Percentiles rank a stretch among this genome's conserved stretches.
Conservation (phyloP, 92 coral and sea anemone genomes). For the Parazoanthus darwini region DNA sequence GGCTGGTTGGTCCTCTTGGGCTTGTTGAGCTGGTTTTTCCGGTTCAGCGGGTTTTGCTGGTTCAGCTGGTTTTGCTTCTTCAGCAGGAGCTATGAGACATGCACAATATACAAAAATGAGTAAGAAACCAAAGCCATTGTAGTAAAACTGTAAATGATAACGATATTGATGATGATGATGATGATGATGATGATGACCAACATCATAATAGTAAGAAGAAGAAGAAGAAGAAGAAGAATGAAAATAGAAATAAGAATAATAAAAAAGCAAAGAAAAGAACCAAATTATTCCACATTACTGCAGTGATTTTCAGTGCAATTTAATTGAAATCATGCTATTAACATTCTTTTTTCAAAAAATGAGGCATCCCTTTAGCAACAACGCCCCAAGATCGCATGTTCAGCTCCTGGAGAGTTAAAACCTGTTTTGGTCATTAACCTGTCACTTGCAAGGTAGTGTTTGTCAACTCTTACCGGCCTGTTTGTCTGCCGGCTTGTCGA, state of each 20-base stretch:
- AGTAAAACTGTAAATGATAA: background rate
- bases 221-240: too few species aligned
- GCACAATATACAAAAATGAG: background rate
- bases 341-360: background rate
- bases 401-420: background rate
- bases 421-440: background rate
- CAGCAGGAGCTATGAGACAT: background rate
- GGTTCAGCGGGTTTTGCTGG: slow-evolving; percentile 6
- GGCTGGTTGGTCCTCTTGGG: background rate
- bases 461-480: background rate
- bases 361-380: background rate
- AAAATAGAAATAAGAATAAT: too few species aligned
- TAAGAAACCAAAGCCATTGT: background rate
- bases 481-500: slow-evolving; percentile 25
- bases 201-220: too few species aligned
- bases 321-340: background rate
- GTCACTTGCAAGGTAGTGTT: background rate
- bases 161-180: too few species aligned
- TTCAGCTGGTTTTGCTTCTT: slow-evolving; percentile 7
- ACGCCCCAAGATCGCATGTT: too few species aligned
- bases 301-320: too few species aligned
- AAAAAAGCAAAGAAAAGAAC: too few species aligned
- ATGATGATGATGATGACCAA: too few species aligned
- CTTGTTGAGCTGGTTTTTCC: background rate
- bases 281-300: too few species aligned